Base-by-base conservation (phyloP, 2,888 invertebrate species). In the Stenchaetothrips biformis region DNA sequence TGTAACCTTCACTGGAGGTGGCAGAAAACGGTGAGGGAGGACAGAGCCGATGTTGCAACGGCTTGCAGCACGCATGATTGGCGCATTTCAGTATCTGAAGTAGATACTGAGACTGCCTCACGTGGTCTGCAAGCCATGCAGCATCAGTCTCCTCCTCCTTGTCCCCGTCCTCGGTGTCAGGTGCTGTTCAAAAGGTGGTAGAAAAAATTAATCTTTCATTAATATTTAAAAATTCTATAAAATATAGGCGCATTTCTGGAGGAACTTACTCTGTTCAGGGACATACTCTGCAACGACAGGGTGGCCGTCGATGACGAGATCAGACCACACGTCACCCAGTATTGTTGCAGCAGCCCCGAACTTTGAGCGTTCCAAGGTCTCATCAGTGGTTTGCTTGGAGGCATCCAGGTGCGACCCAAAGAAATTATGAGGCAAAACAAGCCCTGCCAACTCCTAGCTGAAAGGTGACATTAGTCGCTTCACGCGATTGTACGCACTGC, bases 381-480 rank as follows among this genome's bases (percentile, higher is more conserved):
- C 25, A 80, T 87, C 85, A 78, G 84, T 83, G 59, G 85, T 86
- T 2, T 21, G 7, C 8, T 84, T 84, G 78, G 81, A 79, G 25
- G 49, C 79, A 81, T 86, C 82, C 9, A 86, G 81, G 83, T 86
- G 85, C 47, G 83, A 81, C 11, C 85, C 85, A 80, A 81, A 86
- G 78, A 83, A 80, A 74, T 86, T 84, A 82, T 85, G 83, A n/a
- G 84, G 84, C 48, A 87, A 82, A 79, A 86, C 84, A 11, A 85
- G 78, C 48, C 85, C 85, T 47, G 84, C 48, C n/a, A 87, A 82
- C 81, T 85, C 83, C 59, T 83, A 80, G 79, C 85, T 86, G 9
- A 86, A 81, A 25, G 86, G 86, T 77, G 86, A 86, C 85, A 86
- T 86, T 80, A 86, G 79, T 27, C 85, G 62, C 81, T 86, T 85